These are phyloP conservation scores for Hololepta plana DNA, from an alignment of 2,888 invertebrate genomes.

Conservation along the genomic window DNA sequence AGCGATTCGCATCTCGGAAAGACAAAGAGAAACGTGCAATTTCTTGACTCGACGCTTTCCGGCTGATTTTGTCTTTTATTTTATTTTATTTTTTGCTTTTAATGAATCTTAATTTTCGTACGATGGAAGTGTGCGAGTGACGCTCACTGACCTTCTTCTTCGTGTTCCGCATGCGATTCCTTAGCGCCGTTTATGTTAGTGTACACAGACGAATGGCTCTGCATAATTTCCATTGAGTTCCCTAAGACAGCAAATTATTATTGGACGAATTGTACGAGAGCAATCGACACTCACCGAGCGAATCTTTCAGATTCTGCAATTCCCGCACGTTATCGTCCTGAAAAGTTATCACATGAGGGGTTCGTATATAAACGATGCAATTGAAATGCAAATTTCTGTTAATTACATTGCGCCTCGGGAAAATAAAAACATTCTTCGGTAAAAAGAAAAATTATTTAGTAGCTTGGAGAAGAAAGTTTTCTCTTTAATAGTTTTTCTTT, in stretches of 20 bases:
- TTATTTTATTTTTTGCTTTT: too few species aligned
- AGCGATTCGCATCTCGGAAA: too few species aligned
- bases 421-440: neutral
- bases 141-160: conserved; percentile 21
- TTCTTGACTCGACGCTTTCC: too few species aligned
- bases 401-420: too few species aligned
- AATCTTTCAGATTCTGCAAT: conserved; percentile 30
- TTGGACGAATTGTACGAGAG: too few species aligned
- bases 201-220: conserved; percentile 22
- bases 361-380: conserved; percentile 1
- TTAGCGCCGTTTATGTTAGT: conserved; percentile 23
- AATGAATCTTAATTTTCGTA: too few species aligned
- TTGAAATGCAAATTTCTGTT: conserved; percentile 1
- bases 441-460: neutral
- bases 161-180: conserved; percentile 20
- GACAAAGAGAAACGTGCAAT: too few species aligned
- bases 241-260: conserved; percentile 16
- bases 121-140: too few species aligned
- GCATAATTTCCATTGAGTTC: conserved; percentile 23
- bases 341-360: too few species aligned
- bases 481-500: too few species aligned
- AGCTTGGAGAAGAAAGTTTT: too few species aligned
- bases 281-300: conserved; percentile 21
- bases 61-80: too few species aligned
- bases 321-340: conserved; percentile 33